Conservation (phyloP, 2,888 invertebrate genomes). For the Epinotia bilunana region DNA sequence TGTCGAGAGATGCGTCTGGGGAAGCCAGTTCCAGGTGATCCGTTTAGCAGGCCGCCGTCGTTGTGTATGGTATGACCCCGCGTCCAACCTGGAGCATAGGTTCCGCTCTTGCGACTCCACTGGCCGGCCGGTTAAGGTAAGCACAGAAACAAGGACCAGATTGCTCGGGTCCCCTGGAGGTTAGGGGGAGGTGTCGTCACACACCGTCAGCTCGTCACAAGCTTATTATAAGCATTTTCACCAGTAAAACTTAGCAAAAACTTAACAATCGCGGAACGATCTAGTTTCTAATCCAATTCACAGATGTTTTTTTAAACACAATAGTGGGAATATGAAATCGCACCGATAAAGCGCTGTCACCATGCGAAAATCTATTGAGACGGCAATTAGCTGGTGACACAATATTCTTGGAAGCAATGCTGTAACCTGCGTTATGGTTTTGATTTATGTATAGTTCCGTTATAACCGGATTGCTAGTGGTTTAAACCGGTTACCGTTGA, state of each 20-base stretch:
- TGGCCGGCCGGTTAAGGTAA: too few species aligned
- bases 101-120: too few species aligned
- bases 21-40: too few species aligned
- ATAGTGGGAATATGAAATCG: constrained; percentile 50
- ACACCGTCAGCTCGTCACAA: too few species aligned
- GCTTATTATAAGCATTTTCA: constrained; percentile 21
- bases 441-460: constrained; percentile 11
- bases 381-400: constrained; percentile 30
- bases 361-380: constrained; percentile 28
- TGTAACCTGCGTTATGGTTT: not conserved
- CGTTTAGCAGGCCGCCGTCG: too few species aligned
- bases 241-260: constrained; percentile 35
- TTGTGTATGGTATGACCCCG: too few species aligned
- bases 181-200: too few species aligned
- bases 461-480: constrained; percentile 3
- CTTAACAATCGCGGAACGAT: constrained; percentile 38
- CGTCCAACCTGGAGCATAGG: too few species aligned
- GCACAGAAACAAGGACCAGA: too few species aligned
- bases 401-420: constrained; percentile 20
- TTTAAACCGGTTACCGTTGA: not conserved
- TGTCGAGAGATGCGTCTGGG: too few species aligned
- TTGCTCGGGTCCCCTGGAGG: too few species aligned
- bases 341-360: constrained; percentile 34
- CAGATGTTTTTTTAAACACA: constrained; percentile 46
- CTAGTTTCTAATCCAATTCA: constrained; percentile 41